Conservation (phyloP, 2,797 vertebrate species). For the Argya squamiceps region DNA sequence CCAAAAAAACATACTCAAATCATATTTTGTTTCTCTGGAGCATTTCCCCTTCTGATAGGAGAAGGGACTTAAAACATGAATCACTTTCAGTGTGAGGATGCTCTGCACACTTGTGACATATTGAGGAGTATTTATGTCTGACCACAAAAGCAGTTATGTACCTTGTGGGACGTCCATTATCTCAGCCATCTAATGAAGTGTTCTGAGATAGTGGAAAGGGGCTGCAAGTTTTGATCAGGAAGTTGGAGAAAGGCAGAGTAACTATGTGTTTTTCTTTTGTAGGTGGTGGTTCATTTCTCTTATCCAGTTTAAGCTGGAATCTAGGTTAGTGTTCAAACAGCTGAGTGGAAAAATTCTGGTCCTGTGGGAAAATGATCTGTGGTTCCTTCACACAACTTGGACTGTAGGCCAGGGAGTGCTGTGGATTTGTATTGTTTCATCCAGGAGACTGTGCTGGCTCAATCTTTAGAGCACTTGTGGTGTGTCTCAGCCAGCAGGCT, state of each 20-base stretch:
- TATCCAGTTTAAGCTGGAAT: neutral
- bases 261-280: neutral
- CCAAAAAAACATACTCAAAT: fast-evolving
- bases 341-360: neutral
- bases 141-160: neutral
- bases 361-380: neutral
- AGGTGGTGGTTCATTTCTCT: neutral
- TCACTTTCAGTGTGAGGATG: neutral
- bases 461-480: neutral
- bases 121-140: neutral
- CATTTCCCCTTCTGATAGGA: neutral
- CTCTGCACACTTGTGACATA: neutral
- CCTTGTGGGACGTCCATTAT: neutral
- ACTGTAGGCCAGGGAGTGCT: neutral
- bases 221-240: neutral
- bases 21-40: neutral
- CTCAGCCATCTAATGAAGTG: neutral
- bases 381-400: neutral
- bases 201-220: neutral
- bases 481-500: neutral
- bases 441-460: constrained; percentile 9
- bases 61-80: neutral
- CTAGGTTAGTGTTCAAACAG: neutral
- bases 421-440: neutral
- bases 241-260: neutral